phyloP scores from a whole-genome alignment of 30 jellyfish, hydroid and myxozoan species.

The Cassiopea xamachana region DNA sequence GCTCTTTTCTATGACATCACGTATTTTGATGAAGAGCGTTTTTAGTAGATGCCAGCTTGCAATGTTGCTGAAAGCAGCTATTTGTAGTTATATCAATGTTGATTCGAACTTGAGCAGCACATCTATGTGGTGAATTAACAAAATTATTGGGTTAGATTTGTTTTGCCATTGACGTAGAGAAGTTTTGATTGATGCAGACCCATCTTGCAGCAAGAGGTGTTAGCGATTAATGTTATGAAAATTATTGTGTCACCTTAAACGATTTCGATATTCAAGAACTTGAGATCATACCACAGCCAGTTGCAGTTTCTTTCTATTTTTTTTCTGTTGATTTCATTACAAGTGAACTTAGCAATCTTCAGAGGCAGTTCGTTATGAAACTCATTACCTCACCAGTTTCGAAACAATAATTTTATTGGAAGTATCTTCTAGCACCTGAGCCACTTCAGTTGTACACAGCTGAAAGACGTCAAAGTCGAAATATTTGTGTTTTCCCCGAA shows the following conservation, averaged over 20 bases:
- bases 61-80: not conserved
- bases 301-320: not conserved
- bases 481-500: no score
- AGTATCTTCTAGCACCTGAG: no score
- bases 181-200: conserved; percentile 4
- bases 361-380: no score
- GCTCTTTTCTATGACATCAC: no score
- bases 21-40: not conserved
- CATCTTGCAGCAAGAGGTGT: conserved; percentile 42
- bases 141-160: conserved; percentile 50
- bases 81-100: conserved; percentile 41
- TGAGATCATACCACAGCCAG: not conserved
- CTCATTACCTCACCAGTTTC: no score
- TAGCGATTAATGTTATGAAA: not conserved
- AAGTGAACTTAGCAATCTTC: no score
- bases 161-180: conserved; percentile 13
- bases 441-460: no score
- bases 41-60: conserved; percentile 14
- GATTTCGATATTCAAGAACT: conserved; percentile 18
- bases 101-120: conserved; percentile 39
- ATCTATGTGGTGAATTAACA: conserved; percentile 26
- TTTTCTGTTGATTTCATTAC: no score
- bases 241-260: not conserved
- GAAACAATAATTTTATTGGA: no score
- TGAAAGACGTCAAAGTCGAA: no score